Base-by-base conservation (phyloP, 2,797 vertebrate species). In the Acrossocheilus fasciatus region DNA sequence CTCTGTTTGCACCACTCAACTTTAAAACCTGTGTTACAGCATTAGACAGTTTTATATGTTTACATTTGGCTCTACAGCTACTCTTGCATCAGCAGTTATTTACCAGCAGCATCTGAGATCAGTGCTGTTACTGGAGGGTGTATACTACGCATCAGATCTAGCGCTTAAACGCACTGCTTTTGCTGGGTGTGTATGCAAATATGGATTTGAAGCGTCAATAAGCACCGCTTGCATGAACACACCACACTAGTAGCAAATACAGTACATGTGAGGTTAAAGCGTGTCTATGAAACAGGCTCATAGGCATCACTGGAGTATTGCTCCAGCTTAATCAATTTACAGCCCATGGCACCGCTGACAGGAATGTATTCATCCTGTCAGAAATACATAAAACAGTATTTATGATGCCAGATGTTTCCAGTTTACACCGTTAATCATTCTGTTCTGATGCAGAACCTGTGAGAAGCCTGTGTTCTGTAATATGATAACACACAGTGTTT, bases 341-440 rank as follows among this genome's bases (percentile, higher is more conserved):
- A 77, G 59, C 75, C 26, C 18, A n/a, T 20, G 3, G 57, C 75
- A 57, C 20, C 45, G 10, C 9, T 43, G 43, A 81, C 75, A 77
- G 82, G 68, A 86, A 45, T 50, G 0, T 69, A 70, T 84, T 83
- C 26, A 59, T 75, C 26, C 82, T 82, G 78, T 86, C 82, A 59
- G 54, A 87, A 75, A 64, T 45, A 66, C 69, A 79, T 78, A 70
- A 81, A 74, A 52, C 17, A 78, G 43, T 79, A 54, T 89, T 88
- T 88, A 88, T 75, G 68, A 76, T 62, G 20, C 87, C 84, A 84
- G 84, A 86, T 88, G 87, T 73, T 84, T 52, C 68, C 54, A 36
- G 64, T 41, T 81, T 64, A 64, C 47, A 26, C 69, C 57, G 36
- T 75, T 84, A 75, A 66, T 88, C 59, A 73, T 78, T 80, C 36